Evolutionary conservation across 2,888 invertebrate species (phyloP).

Genomic region (Eupelmus urozonus): DNA sequence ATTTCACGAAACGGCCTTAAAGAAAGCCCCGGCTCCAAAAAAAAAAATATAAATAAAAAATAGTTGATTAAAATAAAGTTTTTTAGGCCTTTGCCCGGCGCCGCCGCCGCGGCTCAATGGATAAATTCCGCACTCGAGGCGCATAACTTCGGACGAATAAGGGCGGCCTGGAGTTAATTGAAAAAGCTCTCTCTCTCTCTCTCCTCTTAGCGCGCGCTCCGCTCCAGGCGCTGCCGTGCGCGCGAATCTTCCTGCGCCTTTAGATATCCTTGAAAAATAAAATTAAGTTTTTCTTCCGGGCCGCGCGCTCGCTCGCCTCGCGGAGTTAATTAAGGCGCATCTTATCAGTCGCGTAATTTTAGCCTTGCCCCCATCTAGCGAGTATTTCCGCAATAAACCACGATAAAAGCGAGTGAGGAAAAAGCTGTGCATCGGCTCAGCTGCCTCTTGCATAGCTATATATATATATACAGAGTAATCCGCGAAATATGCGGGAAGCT

Average conservation of each 20-base stretch:
- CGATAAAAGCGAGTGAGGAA: conserved; percentile 25
- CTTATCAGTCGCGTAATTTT: conserved; percentile 56
- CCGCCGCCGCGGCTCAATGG: conserved; percentile 37
- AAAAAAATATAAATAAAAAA: too few relatives aligned
- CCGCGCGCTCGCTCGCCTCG: too few relatives aligned
- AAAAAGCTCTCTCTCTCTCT: conserved; percentile 43
- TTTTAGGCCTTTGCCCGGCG: conserved; percentile 18
- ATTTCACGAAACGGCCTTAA: not conserved
- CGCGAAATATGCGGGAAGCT: conserved; percentile 23
- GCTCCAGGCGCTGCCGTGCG: not conserved
- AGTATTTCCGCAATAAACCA: conserved; percentile 42
- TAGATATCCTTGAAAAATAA: conserved; percentile 48
- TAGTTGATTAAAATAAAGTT: conserved; percentile 53
- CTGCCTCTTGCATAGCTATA: not conserved
- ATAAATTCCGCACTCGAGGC: conserved; percentile 43
- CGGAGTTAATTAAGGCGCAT: conserved; percentile 57
- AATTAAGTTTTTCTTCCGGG: conserved; percentile 49
- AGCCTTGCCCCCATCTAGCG: not conserved
- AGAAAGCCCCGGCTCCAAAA: not conserved
- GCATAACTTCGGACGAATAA: conserved; percentile 46
- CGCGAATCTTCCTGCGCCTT: conserved; percentile 10
- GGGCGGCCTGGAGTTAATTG: conserved; percentile 57
- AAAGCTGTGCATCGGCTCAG: too few relatives aligned
- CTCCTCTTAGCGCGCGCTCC: not conserved
- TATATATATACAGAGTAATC: not conserved